Evolutionary conservation across 2,888 invertebrate species (phyloP).

Genomic region (Pammene aurita): DNA sequence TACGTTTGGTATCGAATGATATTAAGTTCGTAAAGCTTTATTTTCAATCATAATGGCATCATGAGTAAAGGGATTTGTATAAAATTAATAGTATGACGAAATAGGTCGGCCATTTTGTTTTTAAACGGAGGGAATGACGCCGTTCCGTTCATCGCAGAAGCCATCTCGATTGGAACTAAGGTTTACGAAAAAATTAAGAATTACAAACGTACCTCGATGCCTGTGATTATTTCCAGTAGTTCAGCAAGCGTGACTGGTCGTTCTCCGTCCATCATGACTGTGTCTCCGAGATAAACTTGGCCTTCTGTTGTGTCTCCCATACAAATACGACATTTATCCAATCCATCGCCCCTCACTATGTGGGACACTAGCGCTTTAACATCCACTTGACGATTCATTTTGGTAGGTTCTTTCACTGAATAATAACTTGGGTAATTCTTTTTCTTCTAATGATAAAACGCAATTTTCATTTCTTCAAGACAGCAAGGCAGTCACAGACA

Average conservation of each 20-base stretch:
- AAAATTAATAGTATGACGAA: background rate
- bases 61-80: constrained; percentile 12
- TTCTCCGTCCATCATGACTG: constrained; percentile 76
- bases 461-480: constrained; percentile 33
- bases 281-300: constrained; percentile 73
- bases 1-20: background rate
- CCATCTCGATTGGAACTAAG: constrained; percentile 53
- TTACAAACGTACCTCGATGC: constrained; percentile 66
- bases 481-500: constrained; percentile 18
- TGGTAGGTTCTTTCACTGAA: constrained; percentile 34
- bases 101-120: constrained; percentile 64
- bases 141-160: constrained; percentile 79
- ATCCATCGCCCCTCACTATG: constrained; percentile 73
- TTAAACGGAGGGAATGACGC: constrained; percentile 60
- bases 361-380: constrained; percentile 77
- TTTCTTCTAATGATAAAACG: constrained; percentile 6
- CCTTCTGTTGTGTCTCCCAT: constrained; percentile 77
- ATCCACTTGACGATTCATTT: constrained; percentile 72
- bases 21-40: constrained; percentile 17
- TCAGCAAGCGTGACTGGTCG: constrained; percentile 72
- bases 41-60: constrained; percentile 43
- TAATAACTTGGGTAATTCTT: background rate
- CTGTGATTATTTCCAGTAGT: constrained; percentile 70
- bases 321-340: constrained; percentile 75
- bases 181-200: constrained; percentile 39